Conservation (phyloP, 37 sponge, comb jelly and placozoan species). For the Beroe ovata region DNA sequence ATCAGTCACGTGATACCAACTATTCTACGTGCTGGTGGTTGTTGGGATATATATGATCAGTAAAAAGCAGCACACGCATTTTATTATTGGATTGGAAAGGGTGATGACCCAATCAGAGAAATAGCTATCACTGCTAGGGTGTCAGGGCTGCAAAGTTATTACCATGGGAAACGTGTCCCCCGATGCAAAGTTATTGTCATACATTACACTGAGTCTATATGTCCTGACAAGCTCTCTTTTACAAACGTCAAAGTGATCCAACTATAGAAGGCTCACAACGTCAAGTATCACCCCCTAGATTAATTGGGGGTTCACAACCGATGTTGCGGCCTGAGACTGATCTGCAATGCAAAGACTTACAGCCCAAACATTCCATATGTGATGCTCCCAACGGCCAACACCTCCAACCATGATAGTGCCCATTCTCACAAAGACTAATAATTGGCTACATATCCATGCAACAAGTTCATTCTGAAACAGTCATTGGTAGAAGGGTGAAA, state of each 20-base stretch:
- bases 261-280: not conserved
- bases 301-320: conserved; percentile 25
- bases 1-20: too few species aligned
- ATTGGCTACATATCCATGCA: too few species aligned
- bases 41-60: too few species aligned
- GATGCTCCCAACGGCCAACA: too few species aligned
- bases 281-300: conserved; percentile 34
- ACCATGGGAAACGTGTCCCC: not conserved
- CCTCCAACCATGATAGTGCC: too few species aligned
- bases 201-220: not conserved
- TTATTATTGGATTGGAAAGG: conserved; percentile 57
- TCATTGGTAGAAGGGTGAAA: too few species aligned
- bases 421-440: too few species aligned
- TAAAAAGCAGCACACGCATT: conserved; percentile 51
- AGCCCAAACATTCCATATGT: too few species aligned
- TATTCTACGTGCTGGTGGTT: too few species aligned
- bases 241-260: conserved; percentile 5
- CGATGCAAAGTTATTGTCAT: not conserved
- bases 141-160: not conserved
- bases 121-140: not conserved
- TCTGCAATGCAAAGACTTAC: too few species aligned
- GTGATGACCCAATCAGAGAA: not conserved
- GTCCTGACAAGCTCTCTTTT: conserved; percentile 46
- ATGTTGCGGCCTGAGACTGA: too few species aligned
- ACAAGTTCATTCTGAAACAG: too few species aligned